phyloP scores from a whole-genome alignment of 2,888 invertebrate genomes.

The Lasius fuliginosus region DNA sequence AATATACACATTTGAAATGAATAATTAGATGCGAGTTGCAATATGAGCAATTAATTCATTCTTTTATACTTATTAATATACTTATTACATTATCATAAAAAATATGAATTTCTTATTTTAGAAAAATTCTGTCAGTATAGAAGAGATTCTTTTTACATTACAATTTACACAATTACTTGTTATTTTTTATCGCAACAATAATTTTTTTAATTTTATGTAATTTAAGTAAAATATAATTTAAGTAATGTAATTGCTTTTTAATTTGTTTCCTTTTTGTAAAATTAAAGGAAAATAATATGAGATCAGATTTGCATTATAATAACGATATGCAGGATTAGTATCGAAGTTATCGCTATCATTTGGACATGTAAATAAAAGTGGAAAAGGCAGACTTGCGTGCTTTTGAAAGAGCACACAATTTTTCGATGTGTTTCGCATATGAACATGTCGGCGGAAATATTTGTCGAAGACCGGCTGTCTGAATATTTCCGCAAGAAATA shows the following conservation, averaged over 20 bases:
- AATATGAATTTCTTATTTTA: neutral
- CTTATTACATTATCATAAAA: neutral
- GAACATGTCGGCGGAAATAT: constrained; percentile 36
- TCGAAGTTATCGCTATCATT: neutral
- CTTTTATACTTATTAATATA: neutral
- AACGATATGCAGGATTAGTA: neutral
- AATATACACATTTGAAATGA: neutral
- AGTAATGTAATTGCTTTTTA: neutral
- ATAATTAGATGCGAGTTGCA: neutral
- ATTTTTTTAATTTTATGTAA: neutral
- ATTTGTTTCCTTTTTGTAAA: neutral
- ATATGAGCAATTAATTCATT: neutral
- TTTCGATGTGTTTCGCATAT: constrained; percentile 7
- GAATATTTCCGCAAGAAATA: constrained; percentile 50
- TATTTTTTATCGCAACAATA: too few relatives aligned
- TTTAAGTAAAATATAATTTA: neutral
- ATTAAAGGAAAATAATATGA: neutral
- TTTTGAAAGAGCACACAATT: constrained; percentile 13
- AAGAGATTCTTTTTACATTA: neutral
- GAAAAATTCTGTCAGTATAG: neutral
- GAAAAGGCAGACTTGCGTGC: neutral
- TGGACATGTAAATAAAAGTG: neutral
- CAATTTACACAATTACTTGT: neutral
- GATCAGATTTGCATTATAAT: neutral
- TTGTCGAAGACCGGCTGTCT: constrained; percentile 36